A percentile compares a stretch with the other conserved stretches of the same genome.
Conservation (phyloP, 2,888 invertebrate genomes). For the Perizoma flavofasciatum region DNA sequence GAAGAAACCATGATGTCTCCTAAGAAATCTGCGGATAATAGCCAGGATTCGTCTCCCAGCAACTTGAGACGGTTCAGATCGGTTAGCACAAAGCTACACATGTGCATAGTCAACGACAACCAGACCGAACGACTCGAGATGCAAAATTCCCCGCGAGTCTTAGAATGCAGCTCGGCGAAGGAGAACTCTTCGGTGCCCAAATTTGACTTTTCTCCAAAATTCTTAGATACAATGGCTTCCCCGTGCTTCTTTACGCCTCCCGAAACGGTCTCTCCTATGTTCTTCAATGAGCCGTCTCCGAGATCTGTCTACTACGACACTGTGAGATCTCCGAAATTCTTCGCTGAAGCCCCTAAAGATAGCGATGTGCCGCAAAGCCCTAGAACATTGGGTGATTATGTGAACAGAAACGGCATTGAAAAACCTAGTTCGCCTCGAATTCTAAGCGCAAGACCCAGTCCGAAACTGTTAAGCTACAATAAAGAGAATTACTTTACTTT, state of each 20-base stretch:
- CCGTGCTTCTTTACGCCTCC: constrained; percentile 78
- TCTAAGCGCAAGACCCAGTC: constrained; percentile 67
- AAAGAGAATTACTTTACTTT: constrained; percentile 79
- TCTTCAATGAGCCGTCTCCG: constrained; percentile 74
- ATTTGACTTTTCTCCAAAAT: constrained; percentile 76
- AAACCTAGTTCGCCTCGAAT: constrained; percentile 70
- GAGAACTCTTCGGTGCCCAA: constrained; percentile 69
- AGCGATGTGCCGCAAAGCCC: constrained; percentile 71
- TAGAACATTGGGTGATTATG: constrained; percentile 61
- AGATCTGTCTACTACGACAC: constrained; percentile 77
- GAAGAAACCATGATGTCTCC: constrained; percentile 52
- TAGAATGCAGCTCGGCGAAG: constrained; percentile 74
- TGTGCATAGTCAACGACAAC: constrained; percentile 68
- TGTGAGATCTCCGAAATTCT: constrained; percentile 75
- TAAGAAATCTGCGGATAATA: constrained; percentile 44
- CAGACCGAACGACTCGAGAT: constrained; percentile 67
- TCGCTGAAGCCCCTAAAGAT: constrained; percentile 71
- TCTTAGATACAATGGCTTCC: constrained; percentile 67
- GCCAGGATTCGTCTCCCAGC: constrained; percentile 60
- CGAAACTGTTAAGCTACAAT: constrained; percentile 71
- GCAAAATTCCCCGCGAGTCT: constrained; percentile 71
- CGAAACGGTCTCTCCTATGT: constrained; percentile 72
- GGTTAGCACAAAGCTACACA: constrained; percentile 72
- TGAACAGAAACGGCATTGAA: constrained; percentile 70
- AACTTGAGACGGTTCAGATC: constrained; percentile 69